These are phyloP conservation scores for Battus philenor DNA, from an alignment of 1,140 invertebrate species.

Conservation along the genomic window DNA sequence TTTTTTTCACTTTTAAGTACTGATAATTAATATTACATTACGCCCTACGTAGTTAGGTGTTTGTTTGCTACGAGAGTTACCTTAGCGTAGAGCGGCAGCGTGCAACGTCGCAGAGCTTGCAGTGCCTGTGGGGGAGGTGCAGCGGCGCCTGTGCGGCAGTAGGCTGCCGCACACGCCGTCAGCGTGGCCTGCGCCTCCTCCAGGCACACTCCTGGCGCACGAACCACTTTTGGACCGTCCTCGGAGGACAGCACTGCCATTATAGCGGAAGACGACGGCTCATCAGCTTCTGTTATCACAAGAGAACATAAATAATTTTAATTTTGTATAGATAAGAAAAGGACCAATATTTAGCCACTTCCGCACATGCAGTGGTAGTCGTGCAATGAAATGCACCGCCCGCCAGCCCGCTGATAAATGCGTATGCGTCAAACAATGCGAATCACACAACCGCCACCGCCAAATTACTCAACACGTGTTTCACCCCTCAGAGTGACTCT, in stretches of 20 bases:
- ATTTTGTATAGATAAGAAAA: too few species aligned
- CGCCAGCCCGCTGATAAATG: too few species aligned
- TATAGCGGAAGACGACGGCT: constrained; percentile 61
- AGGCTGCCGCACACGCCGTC: constrained; percentile 59
- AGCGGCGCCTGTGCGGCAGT: constrained; percentile 80
- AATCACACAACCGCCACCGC: too few species aligned
- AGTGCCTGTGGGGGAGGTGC: constrained; percentile 77
- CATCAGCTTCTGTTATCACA: constrained; percentile 54
- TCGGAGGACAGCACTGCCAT: constrained; percentile 68
- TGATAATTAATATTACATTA: neutral
- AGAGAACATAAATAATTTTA: too few species aligned
- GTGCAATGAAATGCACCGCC: too few species aligned
- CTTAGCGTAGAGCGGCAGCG: constrained; percentile 82
- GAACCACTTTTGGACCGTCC: constrained; percentile 54
- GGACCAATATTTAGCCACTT: too few species aligned
- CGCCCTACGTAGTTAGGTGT: neutral
- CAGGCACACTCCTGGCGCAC: constrained; percentile 52
- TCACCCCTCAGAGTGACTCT: too few species aligned
- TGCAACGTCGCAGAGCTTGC: constrained; percentile 79
- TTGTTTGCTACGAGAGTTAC: constrained; percentile 36
- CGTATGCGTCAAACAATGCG: too few species aligned
- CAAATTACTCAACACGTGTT: too few species aligned
- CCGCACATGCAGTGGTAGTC: too few species aligned
- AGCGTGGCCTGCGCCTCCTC: constrained; percentile 60
- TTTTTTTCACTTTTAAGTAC: too few species aligned